phyloP scores from a whole-genome alignment of 2,113 vertebrate species.

The Genyomyrus donnyi region DNA sequence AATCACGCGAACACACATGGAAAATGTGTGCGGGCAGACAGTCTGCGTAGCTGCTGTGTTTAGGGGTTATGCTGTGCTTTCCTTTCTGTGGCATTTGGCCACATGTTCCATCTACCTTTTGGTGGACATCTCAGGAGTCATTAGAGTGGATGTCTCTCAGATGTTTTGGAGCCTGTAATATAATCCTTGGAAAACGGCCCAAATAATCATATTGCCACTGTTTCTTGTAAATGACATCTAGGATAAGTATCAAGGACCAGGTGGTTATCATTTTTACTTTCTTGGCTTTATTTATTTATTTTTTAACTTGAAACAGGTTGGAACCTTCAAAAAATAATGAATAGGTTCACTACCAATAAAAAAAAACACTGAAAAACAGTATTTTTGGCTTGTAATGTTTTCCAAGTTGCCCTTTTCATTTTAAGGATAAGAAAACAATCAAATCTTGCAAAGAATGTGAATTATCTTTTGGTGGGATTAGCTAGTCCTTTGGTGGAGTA shows the following conservation, averaged over 20 bases:
- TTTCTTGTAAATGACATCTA: constrained; percentile 1
- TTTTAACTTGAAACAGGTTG: not conserved
- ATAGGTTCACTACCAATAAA: not conserved
- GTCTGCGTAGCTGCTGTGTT: not conserved
- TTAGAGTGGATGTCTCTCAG: constrained; percentile 10
- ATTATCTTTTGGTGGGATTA: constrained; percentile 12
- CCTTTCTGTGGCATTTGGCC: not conserved
- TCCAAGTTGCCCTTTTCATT: not conserved
- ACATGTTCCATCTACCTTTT: not conserved
- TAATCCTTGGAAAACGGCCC: not conserved
- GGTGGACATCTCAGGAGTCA: constrained; percentile 9
- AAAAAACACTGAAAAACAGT: not conserved
- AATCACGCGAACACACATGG: not conserved
- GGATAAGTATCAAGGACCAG: not conserved
- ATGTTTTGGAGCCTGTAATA: constrained; percentile 4
- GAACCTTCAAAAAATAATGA: not conserved
- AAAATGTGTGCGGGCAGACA: not conserved
- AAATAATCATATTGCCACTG: not conserved
- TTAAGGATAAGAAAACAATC: not conserved
- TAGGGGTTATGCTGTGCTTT: not conserved
- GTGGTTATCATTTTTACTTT: not conserved
- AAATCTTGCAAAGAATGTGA: constrained; percentile 6
- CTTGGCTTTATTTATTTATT: not conserved
- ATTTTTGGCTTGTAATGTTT: not conserved
- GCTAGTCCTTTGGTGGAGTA: not conserved